Conservation (phyloP, 2,888 invertebrate species). For the Drosophila colorata region DNA sequence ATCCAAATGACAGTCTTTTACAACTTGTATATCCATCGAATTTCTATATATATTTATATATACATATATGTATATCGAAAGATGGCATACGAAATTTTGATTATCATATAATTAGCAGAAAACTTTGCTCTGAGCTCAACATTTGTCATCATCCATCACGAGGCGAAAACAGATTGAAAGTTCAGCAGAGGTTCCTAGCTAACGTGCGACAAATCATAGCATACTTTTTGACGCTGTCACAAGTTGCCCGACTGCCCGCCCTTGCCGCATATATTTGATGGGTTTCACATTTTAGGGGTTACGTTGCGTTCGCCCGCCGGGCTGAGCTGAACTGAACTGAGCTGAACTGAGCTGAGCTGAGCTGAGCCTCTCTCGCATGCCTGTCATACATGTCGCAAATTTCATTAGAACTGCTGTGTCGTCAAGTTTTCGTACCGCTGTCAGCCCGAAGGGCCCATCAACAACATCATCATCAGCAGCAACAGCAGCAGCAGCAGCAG, state of each 20-base stretch:
- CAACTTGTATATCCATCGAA: conserved; percentile 6
- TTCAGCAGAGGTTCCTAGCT: conserved; percentile 30
- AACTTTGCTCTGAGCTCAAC: conserved; percentile 40
- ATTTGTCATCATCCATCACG: conserved; percentile 73
- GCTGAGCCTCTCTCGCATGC: conserved; percentile 8
- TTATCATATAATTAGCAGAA: conserved; percentile 70
- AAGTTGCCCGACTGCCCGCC: conserved; percentile 45
- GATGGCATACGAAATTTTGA: conserved; percentile 36
- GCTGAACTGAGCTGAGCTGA: neutral
- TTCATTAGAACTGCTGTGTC: conserved; percentile 77
- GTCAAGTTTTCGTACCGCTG: conserved; percentile 76
- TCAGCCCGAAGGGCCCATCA: conserved; percentile 69
- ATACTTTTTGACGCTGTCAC: conserved; percentile 72
- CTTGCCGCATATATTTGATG: conserved; percentile 29
- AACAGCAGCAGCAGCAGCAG: conserved; percentile 44
- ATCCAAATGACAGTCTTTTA: conserved; percentile 55
- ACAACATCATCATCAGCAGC: conserved; percentile 35
- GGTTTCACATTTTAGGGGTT: conserved; percentile 15
- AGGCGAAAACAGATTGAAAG: conserved; percentile 22
- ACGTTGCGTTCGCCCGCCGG: neutral
- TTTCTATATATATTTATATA: neutral
- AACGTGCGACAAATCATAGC: conserved; percentile 65
- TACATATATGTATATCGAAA: conserved; percentile 32
- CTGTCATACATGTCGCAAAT: conserved; percentile 77
- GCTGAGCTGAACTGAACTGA: neutral